phyloP scores from a whole-genome alignment of 2,888 invertebrate genomes.

The Tetrapedia diversipes region DNA sequence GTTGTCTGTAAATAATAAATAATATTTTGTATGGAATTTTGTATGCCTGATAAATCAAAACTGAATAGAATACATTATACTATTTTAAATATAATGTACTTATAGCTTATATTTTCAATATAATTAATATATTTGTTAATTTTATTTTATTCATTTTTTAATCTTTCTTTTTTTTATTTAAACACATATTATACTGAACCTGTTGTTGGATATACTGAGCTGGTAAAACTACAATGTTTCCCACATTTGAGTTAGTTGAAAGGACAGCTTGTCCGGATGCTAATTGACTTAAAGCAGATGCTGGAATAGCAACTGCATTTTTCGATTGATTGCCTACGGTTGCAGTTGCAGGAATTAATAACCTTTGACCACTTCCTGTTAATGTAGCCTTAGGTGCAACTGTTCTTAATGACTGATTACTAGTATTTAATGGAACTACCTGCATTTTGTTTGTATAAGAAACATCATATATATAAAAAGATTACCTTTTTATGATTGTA shows the following conservation, averaged over 20 bases:
- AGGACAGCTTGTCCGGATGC: constrained; percentile 81
- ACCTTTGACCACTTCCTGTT: constrained; percentile 78
- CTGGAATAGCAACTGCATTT: constrained; percentile 80
- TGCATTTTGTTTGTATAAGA: constrained; percentile 42
- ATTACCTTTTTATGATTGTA: background rate
- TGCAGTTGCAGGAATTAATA: constrained; percentile 82
- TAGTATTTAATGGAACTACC: constrained; percentile 79
- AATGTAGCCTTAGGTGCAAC: constrained; percentile 82
- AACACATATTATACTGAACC: constrained; percentile 50
- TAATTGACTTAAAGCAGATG: constrained; percentile 82
- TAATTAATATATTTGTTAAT: background rate
- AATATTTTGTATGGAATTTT: constrained; percentile 6
- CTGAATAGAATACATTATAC: background rate
- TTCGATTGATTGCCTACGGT: constrained; percentile 75
- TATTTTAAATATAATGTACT: background rate
- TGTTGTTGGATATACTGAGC: constrained; percentile 85
- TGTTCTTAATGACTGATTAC: constrained; percentile 77
- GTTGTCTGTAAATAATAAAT: constrained; percentile 56
- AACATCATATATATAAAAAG: background rate
- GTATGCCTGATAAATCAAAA: background rate
- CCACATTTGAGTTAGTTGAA: constrained; percentile 80
- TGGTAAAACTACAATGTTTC: constrained; percentile 85
- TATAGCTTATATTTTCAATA: too few relatives aligned
- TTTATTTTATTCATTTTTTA: background rate
- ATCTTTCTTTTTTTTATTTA: background rate